A percentile compares a stretch with the other conserved stretches of the same genome.
These are phyloP conservation scores for Hiodon tergisus DNA, from an alignment of 2,113 vertebrate species.

Conservation along the genomic window DNA sequence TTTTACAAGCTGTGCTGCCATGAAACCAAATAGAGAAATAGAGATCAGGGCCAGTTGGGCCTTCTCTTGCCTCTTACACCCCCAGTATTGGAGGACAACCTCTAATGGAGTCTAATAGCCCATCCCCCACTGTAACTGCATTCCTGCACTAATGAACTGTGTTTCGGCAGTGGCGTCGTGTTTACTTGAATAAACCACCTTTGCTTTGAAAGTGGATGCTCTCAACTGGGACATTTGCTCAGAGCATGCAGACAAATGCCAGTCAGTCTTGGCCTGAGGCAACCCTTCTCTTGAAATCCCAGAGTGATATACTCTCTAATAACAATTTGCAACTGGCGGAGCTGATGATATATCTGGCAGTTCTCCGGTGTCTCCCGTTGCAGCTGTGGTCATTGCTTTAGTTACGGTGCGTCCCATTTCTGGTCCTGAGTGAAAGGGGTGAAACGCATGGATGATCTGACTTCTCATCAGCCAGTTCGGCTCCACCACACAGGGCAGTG, in stretches of 20 bases:
- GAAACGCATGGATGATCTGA: not conserved
- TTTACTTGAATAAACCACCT: constrained; percentile 10
- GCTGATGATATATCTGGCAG: too few species aligned
- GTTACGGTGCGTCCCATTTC: not conserved
- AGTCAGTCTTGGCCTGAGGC: not conserved
- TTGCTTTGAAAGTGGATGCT: constrained; percentile 5
- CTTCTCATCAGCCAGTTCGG: not conserved
- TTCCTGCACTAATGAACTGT: constrained; percentile 57
- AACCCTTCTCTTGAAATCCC: too few species aligned
- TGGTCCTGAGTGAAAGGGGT: not conserved
- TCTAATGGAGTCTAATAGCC: constrained; percentile 22
- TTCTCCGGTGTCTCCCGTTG: too few species aligned
- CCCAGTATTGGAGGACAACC: constrained; percentile 23
- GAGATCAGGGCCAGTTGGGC: too few species aligned
- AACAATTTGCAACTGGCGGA: not conserved
- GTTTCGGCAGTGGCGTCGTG: constrained; percentile 11
- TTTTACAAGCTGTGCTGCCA: too few species aligned
- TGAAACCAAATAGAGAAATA: too few species aligned
- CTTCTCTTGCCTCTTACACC: too few species aligned
- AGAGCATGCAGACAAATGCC: constrained; percentile 3
- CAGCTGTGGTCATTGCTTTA: too few species aligned
- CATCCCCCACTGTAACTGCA: constrained; percentile 34
- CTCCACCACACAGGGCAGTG: not conserved
- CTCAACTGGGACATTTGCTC: constrained; percentile 14
- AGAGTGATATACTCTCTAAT: too few species aligned